Percentiles rank a stretch among this genome's conserved stretches.
These are phyloP conservation scores for Yponomeuta evonymella DNA, from an alignment of 2,888 invertebrate genomes.

Conservation along the genomic window DNA sequence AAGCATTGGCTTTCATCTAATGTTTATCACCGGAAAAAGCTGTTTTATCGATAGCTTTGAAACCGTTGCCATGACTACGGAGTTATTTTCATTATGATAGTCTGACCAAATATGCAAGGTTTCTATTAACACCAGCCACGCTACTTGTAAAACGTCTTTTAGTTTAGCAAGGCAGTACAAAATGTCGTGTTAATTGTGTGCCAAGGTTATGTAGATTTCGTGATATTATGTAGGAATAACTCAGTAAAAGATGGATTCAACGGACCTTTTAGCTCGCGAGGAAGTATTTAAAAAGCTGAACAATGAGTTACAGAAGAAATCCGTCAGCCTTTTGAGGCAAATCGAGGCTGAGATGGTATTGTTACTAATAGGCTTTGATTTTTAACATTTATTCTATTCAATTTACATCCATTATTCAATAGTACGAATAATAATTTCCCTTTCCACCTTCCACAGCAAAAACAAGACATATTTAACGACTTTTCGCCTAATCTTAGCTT, in stretches of 20 bases:
- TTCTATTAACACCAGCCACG: no score
- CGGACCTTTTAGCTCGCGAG: constrained; percentile 60
- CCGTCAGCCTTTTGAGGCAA: constrained; percentile 61
- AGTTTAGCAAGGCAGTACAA: no score
- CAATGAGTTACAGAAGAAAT: constrained; percentile 64
- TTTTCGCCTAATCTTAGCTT: constrained; percentile 36
- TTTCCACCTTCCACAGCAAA: constrained; percentile 46
- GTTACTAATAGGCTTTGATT: constrained; percentile 18
- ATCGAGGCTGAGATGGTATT: constrained; percentile 61
- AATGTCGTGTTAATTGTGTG: no score
- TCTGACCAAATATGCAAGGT: constrained; percentile 26
- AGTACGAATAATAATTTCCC: background rate
- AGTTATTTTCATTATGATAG: constrained; percentile 31
- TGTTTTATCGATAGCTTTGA: constrained; percentile 14
- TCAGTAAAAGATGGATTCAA: constrained; percentile 47
- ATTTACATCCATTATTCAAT: background rate
- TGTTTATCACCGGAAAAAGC: background rate
- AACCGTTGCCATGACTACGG: constrained; percentile 47
- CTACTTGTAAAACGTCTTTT: no score
- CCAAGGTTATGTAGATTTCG: no score
- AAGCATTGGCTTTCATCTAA: background rate
- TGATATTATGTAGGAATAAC: background rate
- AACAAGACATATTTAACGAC: constrained; percentile 56
- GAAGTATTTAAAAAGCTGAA: constrained; percentile 66
- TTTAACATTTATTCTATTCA: background rate